Conservation (phyloP, 2,888 invertebrate genomes). For the Ischnura elegans region DNA sequence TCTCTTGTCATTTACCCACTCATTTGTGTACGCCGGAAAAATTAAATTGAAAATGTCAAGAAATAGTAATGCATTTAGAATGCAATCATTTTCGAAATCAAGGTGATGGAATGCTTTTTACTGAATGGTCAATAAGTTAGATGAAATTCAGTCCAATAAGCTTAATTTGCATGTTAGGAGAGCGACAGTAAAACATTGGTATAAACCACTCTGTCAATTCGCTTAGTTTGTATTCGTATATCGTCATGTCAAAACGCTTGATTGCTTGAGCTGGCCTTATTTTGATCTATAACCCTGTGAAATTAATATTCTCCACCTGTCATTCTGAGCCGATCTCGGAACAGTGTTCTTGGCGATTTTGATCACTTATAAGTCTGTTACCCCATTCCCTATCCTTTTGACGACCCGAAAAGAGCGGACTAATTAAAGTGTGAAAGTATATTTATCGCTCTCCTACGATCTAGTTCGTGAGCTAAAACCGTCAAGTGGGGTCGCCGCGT, state of each 20-base stretch:
- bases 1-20: no score
- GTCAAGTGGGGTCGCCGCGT: conserved; percentile 2
- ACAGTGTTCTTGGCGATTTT: neutral
- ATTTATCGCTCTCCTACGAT: neutral
- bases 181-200: no score
- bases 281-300: neutral
- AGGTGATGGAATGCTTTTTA: no score
- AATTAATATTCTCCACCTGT: neutral
- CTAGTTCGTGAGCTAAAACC: conserved; percentile 13
- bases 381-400: neutral
- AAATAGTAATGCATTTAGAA: no score
- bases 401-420: neutral
- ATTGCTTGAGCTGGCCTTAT: neutral
- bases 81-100: no score
- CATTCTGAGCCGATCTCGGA: neutral
- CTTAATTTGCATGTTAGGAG: no score
- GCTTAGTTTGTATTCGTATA: neutral
- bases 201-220: no score
- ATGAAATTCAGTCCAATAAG: no score
- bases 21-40: no score
- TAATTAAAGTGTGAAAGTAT: neutral
- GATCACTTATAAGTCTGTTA: neutral
- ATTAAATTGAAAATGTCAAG: no score
- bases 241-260: neutral
- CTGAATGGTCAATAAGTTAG: no score